These are phyloP conservation scores for Nanger granti DNA, from an alignment of 2,113 vertebrate genomes.

Conservation along the genomic window DNA sequence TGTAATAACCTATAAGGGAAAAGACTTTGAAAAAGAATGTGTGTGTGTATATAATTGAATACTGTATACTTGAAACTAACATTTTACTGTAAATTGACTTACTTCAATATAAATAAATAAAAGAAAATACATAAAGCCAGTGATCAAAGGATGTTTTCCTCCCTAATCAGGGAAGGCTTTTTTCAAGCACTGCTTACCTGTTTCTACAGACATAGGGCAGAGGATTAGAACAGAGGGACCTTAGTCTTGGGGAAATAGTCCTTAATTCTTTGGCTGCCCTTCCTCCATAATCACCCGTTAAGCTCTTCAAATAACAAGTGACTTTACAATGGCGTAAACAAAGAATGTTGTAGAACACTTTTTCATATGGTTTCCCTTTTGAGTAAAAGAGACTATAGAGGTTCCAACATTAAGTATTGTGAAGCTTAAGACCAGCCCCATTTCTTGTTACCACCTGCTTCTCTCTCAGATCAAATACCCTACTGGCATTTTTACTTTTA, in stretches of 20 bases:
- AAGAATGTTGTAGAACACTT: background rate
- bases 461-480: background rate
- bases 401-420: background rate
- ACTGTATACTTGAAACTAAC: background rate
- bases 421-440: background rate
- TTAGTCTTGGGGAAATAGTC: background rate
- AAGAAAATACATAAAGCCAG: background rate
- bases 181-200: background rate
- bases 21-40: background rate
- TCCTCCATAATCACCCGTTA: background rate
- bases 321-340: background rate
- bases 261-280: background rate
- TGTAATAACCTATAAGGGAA: background rate
- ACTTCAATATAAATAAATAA: background rate
- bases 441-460: background rate
- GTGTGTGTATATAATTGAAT: background rate
- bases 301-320: background rate
- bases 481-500: background rate
- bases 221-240: background rate
- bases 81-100: background rate
- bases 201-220: background rate
- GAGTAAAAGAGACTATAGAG: background rate
- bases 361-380: background rate
- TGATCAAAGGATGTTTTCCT: background rate
- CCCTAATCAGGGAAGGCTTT: background rate